Base-by-base conservation (phyloP, 2,888 invertebrate genomes). In the Stegophylla sp. region DNA sequence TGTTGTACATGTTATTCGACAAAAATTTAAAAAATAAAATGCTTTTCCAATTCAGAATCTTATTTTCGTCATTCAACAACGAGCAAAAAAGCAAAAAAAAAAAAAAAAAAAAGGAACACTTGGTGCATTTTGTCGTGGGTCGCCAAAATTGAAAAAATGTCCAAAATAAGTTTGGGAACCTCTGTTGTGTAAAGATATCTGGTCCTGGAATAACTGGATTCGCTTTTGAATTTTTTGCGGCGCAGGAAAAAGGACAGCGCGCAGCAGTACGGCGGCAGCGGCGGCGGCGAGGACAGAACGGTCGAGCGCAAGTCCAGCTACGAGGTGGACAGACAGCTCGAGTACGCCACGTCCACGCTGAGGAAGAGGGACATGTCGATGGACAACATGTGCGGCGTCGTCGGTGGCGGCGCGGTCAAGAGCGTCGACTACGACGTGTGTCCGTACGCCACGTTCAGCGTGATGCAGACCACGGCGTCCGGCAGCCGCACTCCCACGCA, bases 391-490 rank as follows among this genome's bases (percentile, higher is more conserved):
- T 43, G 12, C 64, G 17, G 3, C 23, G 15, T 5, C n/a, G n/a
- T 20, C 41, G 56, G 5, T 13, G 41, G 69, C 34, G 45, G 28
- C 26, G 75, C 23, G 4, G 48, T n/a, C 20, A 67, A 77, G 10
- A 48, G 12, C 26, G 45, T 84, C 43, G 84, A 85, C 72, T 86
- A 86, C 83, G 86, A 86, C 83, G 86, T 86, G 76, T 86, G 86
- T 83, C 86, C 87, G 7, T 87, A 87, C 83, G 87, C 86, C 45
- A 86, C 86, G 81, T 87, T 86, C 84, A 86, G 85, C 83, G 79
- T 79, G 13, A 51, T 79, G 69, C 71, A 77, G 7, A 67, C 77
- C 3, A 23, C 69, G 5, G 10, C 79, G 13, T 15, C 61, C 56
- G 48, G 64, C 17, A 64, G 51, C 17, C 20, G 41, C 23, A 69